phyloP scores from a whole-genome alignment of 2,888 invertebrate species.

The Prenolepis imparis region DNA sequence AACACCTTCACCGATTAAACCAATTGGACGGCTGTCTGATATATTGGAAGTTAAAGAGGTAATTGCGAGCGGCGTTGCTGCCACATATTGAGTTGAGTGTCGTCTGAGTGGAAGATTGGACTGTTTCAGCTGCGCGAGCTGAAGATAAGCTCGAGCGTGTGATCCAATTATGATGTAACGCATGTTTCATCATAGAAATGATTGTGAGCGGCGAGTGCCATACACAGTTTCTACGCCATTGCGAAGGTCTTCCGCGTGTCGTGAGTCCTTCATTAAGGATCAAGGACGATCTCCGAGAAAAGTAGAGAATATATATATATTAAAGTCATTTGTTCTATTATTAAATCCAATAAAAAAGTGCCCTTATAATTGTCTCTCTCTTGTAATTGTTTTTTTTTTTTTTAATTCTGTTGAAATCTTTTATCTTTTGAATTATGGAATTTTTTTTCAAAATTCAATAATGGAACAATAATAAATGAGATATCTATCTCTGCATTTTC shows the following conservation, averaged over 20 bases:
- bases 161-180: constrained; percentile 83
- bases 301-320: not conserved
- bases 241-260: not conserved
- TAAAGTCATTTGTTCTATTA: not conserved
- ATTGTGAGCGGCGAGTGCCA: constrained; percentile 58
- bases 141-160: constrained; percentile 80
- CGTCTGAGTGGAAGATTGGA: constrained; percentile 84
- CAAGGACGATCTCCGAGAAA: not conserved
- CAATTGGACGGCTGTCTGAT: constrained; percentile 74
- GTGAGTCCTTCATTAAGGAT: not conserved
- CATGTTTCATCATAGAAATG: constrained; percentile 71
- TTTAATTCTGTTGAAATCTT: not conserved
- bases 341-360: not conserved
- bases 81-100: constrained; percentile 80
- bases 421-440: not conserved
- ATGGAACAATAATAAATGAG: not conserved
- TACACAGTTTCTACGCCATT: constrained; percentile 53
- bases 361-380: no score
- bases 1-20: constrained; percentile 74
- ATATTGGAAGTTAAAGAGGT: constrained; percentile 80
- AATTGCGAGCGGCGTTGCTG: constrained; percentile 79
- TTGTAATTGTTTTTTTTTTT: no score
- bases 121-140: constrained; percentile 74
- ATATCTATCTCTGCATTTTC: not conserved
- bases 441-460: not conserved